Evolutionary conservation across 2,113 vertebrate genomes (phyloP), one percentile per base, ranked within the genome.

Genomic region (Pomatostomus ruficeps): DNA sequence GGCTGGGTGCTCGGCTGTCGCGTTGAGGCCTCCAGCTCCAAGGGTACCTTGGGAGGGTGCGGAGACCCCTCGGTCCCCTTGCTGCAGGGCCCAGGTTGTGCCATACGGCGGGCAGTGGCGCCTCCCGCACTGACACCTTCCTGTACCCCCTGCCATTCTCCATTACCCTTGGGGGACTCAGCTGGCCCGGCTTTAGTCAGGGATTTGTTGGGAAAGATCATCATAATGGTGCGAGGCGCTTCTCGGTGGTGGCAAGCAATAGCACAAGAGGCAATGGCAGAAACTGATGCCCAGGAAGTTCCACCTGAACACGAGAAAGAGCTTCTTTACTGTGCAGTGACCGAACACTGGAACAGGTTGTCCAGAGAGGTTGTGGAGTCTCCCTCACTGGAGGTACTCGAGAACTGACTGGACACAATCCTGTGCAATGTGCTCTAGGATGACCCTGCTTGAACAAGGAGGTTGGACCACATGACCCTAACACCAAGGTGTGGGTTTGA

Each of bases 111-210:
- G 7, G 8, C n/a, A 5, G 49, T 1, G 72, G 24, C 26, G 0
- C 14, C 42, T 25, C 29, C 35, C 9, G 2, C 24, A 8, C 11
- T 31, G 45, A 33, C 13, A 10, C 33, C 3, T 12, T 20, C 16
- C 21, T 13, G 0, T 35, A 3, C 9, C 10, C 7, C 4, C 31
- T 24, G 82, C n/a, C 31, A 1, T 26, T 45, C 33, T 38, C 36
- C 10, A 3, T 15, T 19, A 17, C 28, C n/a, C 15, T 1, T 1
- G 20, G 10, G 40, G 15, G 5, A 15, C 33, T 58, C 40, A 0
- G 71, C 8, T 81, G 7, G 65, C 18, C 11, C 19, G 54, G n/a
- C 33, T 18, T 7, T 5, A 6, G 65, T 3, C 57, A 4, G 35
- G 26, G 11, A 1, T 22, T 29, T 40, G 28, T 35, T 15, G 11